These are phyloP conservation scores for Notothenia rossii DNA, from an alignment of 2,113 vertebrate species.

Conservation along the genomic window DNA sequence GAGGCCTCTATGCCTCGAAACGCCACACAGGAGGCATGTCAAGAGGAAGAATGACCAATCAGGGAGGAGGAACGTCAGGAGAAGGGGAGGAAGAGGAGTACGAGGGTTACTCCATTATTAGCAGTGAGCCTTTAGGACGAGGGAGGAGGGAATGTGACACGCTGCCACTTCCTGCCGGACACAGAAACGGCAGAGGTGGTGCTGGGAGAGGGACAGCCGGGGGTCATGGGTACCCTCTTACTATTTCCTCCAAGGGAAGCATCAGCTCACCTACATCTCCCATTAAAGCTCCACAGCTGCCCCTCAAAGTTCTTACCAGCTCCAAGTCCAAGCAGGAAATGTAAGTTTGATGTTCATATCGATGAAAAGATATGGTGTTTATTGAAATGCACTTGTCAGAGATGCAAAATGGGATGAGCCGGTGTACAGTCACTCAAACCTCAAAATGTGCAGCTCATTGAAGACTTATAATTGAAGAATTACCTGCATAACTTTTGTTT, in stretches of 20 bases:
- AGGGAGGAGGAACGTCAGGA: conserved; percentile 34
- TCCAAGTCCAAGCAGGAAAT: conserved; percentile 54
- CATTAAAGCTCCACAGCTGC: conserved; percentile 86
- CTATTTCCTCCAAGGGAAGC: conserved; percentile 87
- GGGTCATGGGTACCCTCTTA: conserved; percentile 63
- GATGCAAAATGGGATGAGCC: no score
- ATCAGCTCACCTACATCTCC: conserved; percentile 92
- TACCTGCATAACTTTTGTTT: no score
- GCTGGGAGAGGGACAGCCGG: conserved; percentile 66
- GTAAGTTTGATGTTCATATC: conserved; percentile 49
- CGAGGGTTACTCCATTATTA: conserved; percentile 94
- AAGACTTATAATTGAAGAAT: no score
- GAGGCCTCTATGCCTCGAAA: conserved; percentile 67
- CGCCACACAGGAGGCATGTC: conserved; percentile 63
- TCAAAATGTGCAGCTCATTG: no score
- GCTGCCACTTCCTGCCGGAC: conserved; percentile 83
- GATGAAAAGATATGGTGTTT: not conserved
- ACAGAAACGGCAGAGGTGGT: conserved; percentile 67
- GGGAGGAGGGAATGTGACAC: conserved; percentile 84
- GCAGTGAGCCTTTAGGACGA: conserved; percentile 88
- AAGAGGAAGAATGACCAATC: conserved; percentile 43
- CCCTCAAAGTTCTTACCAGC: conserved; percentile 68
- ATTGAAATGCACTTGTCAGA: not conserved
- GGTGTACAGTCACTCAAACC: no score
- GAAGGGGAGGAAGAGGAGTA: conserved; percentile 90